Conservation (phyloP, 2,888 invertebrate species). For the Resseliella maxima region DNA sequence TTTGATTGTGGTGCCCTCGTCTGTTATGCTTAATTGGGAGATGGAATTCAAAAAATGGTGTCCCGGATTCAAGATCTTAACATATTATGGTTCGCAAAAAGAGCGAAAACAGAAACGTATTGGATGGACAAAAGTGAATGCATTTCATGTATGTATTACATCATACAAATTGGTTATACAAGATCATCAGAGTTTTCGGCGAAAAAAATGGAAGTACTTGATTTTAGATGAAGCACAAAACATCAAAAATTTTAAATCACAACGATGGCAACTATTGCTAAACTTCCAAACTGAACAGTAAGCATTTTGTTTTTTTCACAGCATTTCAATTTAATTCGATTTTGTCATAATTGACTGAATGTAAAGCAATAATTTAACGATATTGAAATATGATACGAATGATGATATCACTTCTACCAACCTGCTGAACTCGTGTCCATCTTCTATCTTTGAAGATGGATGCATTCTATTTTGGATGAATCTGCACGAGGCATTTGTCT, state of each 20-base stretch:
- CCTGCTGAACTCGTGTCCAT: neutral
- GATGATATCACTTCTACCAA: constrained; percentile 42
- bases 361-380: neutral
- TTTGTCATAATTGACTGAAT: constrained; percentile 62
- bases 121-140: constrained; percentile 98
- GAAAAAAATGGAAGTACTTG: constrained; percentile 98
- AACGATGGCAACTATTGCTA: constrained; percentile 95
- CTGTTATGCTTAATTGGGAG: constrained; percentile 99
- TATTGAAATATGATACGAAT: neutral
- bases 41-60: constrained; percentile 99
- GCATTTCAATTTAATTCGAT: constrained; percentile 57
- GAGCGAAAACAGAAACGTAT: constrained; percentile 91
- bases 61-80: constrained; percentile 97
- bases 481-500: constrained; percentile 53
- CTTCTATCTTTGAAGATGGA: neutral
- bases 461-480: constrained; percentile 27
- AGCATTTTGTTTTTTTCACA: constrained; percentile 62
- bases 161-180: constrained; percentile 98
- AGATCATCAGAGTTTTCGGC: constrained; percentile 96
- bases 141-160: constrained; percentile 98
- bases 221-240: constrained; percentile 99
- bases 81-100: constrained; percentile 96
- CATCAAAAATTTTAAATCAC: constrained; percentile 99
- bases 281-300: constrained; percentile 93
- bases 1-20: constrained; percentile 97